These are phyloP conservation scores for Scatophagus argus DNA, from an alignment of 2,113 vertebrate species.

Conservation along the genomic window DNA sequence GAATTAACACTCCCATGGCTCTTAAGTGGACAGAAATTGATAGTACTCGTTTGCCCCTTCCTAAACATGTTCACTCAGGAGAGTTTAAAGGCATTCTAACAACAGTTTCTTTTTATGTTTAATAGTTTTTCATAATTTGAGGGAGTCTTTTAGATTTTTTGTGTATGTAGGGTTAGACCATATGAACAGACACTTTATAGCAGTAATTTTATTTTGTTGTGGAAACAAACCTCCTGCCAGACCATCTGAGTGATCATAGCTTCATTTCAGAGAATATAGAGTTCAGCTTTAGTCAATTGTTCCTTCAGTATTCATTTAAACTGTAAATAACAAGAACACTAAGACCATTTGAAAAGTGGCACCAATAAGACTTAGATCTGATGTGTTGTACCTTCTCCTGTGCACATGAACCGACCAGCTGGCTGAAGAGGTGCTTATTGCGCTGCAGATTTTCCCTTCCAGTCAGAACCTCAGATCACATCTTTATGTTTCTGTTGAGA, in stretches of 20 bases:
- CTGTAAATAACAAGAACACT: constrained; percentile 15
- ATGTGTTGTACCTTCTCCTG: constrained; percentile 25
- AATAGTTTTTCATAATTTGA: constrained; percentile 13
- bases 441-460: constrained; percentile 12
- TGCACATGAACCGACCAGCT: constrained; percentile 23
- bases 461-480: constrained; percentile 3
- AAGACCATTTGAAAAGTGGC: constrained; percentile 3
- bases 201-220: constrained; percentile 19
- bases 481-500: constrained; percentile 14
- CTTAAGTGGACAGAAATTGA: constrained; percentile 26
- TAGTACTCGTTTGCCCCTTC: neutral
- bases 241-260: constrained; percentile 27
- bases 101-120: constrained; percentile 30
- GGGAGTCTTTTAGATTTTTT: constrained; percentile 27
- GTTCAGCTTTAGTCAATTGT: neutral
- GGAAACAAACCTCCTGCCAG: constrained; percentile 41
- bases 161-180: constrained; percentile 27
- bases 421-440: constrained; percentile 27
- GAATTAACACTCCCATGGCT: constrained; percentile 51
- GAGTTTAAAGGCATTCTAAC: constrained; percentile 29
- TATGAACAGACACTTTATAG: constrained; percentile 17
- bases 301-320: constrained; percentile 26
- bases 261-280: constrained; percentile 4
- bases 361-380: neutral
- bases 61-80: constrained; percentile 17